Base-by-base conservation (phyloP, 23 tunicate species). In the Styela plicata region DNA sequence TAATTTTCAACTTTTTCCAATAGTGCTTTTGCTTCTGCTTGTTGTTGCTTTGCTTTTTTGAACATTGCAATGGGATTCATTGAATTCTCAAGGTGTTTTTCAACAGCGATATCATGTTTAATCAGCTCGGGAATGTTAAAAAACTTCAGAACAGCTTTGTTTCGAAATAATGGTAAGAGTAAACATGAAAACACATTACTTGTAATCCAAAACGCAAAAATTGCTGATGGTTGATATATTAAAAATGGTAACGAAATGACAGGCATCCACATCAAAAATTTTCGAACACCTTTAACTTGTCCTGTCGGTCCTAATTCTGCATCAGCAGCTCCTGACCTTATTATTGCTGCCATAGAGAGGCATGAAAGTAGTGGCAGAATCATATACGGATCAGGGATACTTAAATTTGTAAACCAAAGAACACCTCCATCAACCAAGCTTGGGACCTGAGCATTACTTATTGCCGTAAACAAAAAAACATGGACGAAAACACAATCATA, bases 151-250 rank as follows among this genome's bases (percentile, higher is more conserved):
- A 89, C 85, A 17, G 52, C 44, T 10, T 78, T 83, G 37, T 63
- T 61, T 22, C 63, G 63, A 76, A 90, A 90, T 1, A 85, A 31
- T 27, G 20, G 19, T 85, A 86, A 73, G 66, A 64, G 78, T 31
- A 83, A 22, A 84, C 83, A 70, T 27, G 87, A 61, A 73, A 79
- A 91, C 30, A 37, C 2, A 69, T 93, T 93, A 74, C 93, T 88
- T 2, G 89, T 85, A 1, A 88, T 67, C 97, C 98, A 93, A 70
- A 93, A 93, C 28, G 84, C 32, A 80, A 88, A 88, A 84, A 93
- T 76, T 19, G 88, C 84, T n/a, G 89, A 52, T 1, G 97, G 97
- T 69, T 92, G 92, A 44, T n/a, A 84, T 17, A 87, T 33, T 19
- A 82, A 18, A 74, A 88, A 93, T 2, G 98, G 98, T 22, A 88